Conservation (phyloP, 92 coral and sea anemone species). For the Montipora capitata region DNA sequence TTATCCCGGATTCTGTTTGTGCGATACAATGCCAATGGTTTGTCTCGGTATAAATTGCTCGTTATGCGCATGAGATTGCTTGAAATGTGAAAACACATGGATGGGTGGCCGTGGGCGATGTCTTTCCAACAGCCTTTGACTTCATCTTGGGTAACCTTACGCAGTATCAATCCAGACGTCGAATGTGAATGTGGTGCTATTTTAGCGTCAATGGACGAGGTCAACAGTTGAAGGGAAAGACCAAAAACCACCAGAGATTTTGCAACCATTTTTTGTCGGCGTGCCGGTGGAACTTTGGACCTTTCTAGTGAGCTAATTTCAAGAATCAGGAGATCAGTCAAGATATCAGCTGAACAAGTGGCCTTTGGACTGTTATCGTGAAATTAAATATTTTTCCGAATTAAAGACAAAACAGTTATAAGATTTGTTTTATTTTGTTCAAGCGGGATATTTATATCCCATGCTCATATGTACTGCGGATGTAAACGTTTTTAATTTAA, state of each 20-base stretch:
- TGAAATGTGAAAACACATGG: slow-evolving; percentile 28
- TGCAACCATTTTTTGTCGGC: not conserved
- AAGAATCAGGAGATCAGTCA: not conserved
- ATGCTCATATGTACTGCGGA: no score
- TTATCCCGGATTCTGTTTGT: slow-evolving; percentile 7
- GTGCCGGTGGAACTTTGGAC: not conserved
- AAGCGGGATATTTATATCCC: not conserved
- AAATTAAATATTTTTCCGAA: not conserved
- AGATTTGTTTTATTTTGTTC: not conserved
- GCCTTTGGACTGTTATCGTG: slow-evolving; percentile 10
- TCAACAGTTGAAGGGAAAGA: not conserved
- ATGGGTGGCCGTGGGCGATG: not conserved
- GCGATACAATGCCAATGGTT: not conserved
- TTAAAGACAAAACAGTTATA: slow-evolving; percentile 7
- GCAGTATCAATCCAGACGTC: not conserved
- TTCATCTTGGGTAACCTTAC: no score
- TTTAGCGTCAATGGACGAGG: not conserved
- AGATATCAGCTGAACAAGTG: not conserved
- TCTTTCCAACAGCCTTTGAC: slow-evolving; percentile 24
- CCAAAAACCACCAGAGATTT: not conserved
- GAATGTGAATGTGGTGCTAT: not conserved
- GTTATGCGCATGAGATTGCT: not conserved
- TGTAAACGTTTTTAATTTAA: no score
- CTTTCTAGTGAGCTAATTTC: not conserved
- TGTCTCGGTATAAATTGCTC: not conserved